Conservation (phyloP, 2,797 vertebrate genomes). For the Hyperoplus lanceolatus region DNA sequence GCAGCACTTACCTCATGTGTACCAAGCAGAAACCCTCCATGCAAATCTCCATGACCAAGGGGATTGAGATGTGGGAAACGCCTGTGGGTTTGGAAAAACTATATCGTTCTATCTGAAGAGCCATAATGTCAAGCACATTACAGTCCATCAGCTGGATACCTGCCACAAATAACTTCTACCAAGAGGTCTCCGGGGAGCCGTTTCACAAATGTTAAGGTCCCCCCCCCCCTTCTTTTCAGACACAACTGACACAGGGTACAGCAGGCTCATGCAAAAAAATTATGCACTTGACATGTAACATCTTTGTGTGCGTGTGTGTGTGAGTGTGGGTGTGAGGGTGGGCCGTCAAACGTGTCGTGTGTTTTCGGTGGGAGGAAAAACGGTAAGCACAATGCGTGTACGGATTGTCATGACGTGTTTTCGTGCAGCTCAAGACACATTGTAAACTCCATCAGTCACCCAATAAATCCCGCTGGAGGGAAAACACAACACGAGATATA, state of each 20-base stretch:
- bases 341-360: constrained; percentile 47
- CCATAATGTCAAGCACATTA: constrained; percentile 60
- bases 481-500: constrained; percentile 81
- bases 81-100: constrained; percentile 62
- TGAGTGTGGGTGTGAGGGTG: constrained; percentile 33
- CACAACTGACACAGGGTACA: constrained; percentile 42
- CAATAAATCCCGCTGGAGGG: constrained; percentile 81
- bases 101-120: constrained; percentile 66
- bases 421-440: constrained; percentile 72
- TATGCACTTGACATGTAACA: constrained; percentile 46
- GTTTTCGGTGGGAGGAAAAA: constrained; percentile 28
- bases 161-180: constrained; percentile 54
- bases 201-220: constrained; percentile 38
- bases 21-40: constrained; percentile 36
- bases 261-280: constrained; percentile 36
- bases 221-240: constrained; percentile 39
- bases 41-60: constrained; percentile 41
- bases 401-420: constrained; percentile 75
- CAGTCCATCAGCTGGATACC: constrained; percentile 70
- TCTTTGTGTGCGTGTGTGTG: constrained; percentile 17
- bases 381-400: constrained; percentile 60
- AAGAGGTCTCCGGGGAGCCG: constrained; percentile 43
- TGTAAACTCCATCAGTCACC: constrained; percentile 84
- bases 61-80: constrained; percentile 43
- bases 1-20: constrained; percentile 66